Percentiles rank a stretch among this genome's conserved stretches.
These are phyloP conservation scores for Distichodus sexfasciatus DNA, from an alignment of 2,797 vertebrate genomes.

Conservation along the genomic window DNA sequence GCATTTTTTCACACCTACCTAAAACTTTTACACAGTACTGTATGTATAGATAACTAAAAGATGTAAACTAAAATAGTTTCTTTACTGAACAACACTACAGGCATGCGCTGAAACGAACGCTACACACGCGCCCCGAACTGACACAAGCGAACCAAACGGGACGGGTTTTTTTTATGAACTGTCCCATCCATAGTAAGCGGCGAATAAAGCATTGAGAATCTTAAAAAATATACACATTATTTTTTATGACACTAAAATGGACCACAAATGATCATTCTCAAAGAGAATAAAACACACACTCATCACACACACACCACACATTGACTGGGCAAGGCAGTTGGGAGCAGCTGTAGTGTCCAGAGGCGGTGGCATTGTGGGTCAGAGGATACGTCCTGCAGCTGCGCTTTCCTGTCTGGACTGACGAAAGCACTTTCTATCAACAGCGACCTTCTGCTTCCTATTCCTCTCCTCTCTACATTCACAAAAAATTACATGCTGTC, in stretches of 20 bases:
- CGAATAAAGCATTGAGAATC: too few relatives aligned
- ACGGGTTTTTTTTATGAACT: too few relatives aligned
- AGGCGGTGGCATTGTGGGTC: conserved; percentile 64
- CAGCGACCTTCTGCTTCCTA: conserved; percentile 59
- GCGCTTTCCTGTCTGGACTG: conserved; percentile 73
- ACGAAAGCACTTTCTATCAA: conserved; percentile 69
- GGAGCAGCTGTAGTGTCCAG: conserved; percentile 63
- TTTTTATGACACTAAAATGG: conserved; percentile 38
- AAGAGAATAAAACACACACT: conserved; percentile 22
- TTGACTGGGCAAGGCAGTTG: conserved; percentile 51
- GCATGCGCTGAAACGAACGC: too few relatives aligned
- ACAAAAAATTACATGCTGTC: conserved; percentile 31
- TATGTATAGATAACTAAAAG: too few relatives aligned
- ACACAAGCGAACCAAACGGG: too few relatives aligned
- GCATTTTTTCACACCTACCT: too few relatives aligned
- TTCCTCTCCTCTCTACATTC: conserved; percentile 41
- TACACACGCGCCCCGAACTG: too few relatives aligned
- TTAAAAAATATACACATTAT: too few relatives aligned
- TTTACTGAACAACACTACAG: too few relatives aligned
- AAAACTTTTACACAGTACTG: too few relatives aligned
- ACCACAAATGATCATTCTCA: conserved; percentile 40
- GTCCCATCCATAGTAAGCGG: too few relatives aligned
- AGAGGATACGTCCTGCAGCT: conserved; percentile 74
- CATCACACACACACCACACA: conserved; percentile 36
- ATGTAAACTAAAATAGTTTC: too few relatives aligned